Evolutionary conservation across 2,888 invertebrate species (phyloP).

Genomic region (Silvanus unidentatus): DNA sequence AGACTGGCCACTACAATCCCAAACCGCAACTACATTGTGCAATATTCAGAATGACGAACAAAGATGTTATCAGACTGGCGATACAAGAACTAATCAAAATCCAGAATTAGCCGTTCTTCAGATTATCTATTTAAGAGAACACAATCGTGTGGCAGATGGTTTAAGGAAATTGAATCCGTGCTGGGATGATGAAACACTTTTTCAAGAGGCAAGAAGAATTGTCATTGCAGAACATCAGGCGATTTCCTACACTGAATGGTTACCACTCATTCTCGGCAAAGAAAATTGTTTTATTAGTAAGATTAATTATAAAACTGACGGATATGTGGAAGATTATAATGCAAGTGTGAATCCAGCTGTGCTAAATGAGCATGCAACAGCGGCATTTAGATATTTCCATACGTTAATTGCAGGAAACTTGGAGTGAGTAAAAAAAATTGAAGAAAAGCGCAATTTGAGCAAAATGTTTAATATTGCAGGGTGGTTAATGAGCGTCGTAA

Average conservation of each 20-base stretch:
- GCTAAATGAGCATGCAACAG: constrained; percentile 65
- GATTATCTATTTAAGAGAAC: constrained; percentile 62
- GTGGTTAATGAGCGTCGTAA: constrained; percentile 56
- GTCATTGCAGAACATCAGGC: constrained; percentile 64
- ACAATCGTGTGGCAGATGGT: constrained; percentile 63
- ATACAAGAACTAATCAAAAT: constrained; percentile 64
- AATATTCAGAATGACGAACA: too few species aligned
- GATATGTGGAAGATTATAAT: constrained; percentile 63
- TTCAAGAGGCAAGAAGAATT: constrained; percentile 67
- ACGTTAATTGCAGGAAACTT: constrained; percentile 63
- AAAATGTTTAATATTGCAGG: too few species aligned
- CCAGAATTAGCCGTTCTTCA: constrained; percentile 66
- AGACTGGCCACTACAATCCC: constrained; percentile 74
- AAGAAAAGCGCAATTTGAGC: too few species aligned
- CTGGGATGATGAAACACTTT: constrained; percentile 68
- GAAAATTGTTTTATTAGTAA: constrained; percentile 59
- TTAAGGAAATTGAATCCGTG: constrained; percentile 63
- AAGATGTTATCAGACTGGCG: constrained; percentile 77
- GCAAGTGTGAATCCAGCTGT: constrained; percentile 59
- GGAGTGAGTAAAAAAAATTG: constrained; percentile 63
- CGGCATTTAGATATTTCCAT: constrained; percentile 71
- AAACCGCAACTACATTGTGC: too few species aligned
- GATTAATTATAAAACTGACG: constrained; percentile 55
- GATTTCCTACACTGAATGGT: constrained; percentile 71
- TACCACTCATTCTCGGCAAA: constrained; percentile 64